Conservation (phyloP, 2,888 invertebrate species). For the Leucophenga montana region DNA sequence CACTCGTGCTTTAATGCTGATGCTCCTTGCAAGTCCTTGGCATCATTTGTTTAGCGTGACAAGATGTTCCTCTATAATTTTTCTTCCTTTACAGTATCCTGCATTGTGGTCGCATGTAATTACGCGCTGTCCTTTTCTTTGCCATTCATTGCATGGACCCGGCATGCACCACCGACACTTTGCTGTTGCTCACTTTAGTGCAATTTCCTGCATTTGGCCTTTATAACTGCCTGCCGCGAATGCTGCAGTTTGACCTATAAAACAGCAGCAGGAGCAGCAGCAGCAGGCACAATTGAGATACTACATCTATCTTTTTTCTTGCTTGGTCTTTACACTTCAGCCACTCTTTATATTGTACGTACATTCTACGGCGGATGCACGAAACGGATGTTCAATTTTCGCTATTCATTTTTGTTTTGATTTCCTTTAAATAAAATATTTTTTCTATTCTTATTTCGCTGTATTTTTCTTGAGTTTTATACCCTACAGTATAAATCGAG, state of each 20-base stretch:
- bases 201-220: conserved; percentile 22
- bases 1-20: no score
- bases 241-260: conserved; percentile 16
- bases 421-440: conserved; percentile 35
- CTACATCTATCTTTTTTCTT: conserved; percentile 33
- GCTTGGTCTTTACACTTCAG: not conserved
- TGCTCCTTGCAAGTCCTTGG: conserved; percentile 53
- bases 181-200: conserved; percentile 1
- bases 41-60: conserved; percentile 53
- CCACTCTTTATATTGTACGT: not conserved
- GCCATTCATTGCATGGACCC: not conserved
- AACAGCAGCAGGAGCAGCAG: no score
- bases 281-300: not conserved
- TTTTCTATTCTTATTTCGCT: conserved; percentile 51
- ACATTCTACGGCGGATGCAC: conserved; percentile 2
- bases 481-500: no score
- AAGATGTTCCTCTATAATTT: conserved; percentile 27
- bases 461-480: not conserved
- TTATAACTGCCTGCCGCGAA: not conserved
- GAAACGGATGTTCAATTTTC: conserved; percentile 61
- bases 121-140: conserved; percentile 45
- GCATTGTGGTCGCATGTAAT: conserved; percentile 59
- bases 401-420: conserved; percentile 37
- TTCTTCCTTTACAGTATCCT: conserved; percentile 3
- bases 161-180: not conserved